Base-by-base conservation (phyloP, 1,140 invertebrate species). In the Idris sp. region DNA sequence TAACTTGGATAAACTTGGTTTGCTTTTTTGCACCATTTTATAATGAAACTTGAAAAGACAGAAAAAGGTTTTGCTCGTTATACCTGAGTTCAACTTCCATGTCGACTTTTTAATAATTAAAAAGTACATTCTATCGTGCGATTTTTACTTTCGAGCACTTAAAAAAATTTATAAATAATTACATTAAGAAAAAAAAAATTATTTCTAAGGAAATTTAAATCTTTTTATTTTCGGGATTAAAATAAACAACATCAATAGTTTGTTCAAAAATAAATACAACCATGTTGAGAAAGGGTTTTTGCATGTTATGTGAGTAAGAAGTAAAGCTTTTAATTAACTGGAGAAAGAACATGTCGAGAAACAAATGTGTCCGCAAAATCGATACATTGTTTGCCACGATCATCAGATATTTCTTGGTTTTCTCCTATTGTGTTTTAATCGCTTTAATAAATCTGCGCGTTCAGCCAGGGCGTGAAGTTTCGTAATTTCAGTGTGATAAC, bases 1-100 rank as follows among this genome's bases (percentile, higher is more conserved):
- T 18, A 15, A 49, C 36, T 61, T 61, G 40, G 46, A 58, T 46
- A 69, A 36, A 53, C 54, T 61, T 51, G 7, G 30, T 25, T 46
- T n/a, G 22, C 18, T 22, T 61, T 72, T 62, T 65, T 40, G 36
- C 18, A 22, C 28, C 28, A 35, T 54, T 22, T 31, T 61, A 15
- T 64, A 72, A 58, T 43, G 58, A 59, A 65, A 73, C 71, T 67
- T 74, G 46, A 67, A 74, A 74, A 46, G 53, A 41, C 14, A 30
- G 38, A n/a, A n/a, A n/a, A 53, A 15, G 59, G 59, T 73, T 65
- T 61, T 14, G 44, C 36, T 74, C 53, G 44, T 74, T 74, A 74
- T 13, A 46, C 35, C 31, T 62, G 67, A 40, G n/a, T n/a, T n/a
- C 51, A 59, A 74, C 44, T 74, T 58, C 35, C 10, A 46, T 16